Percentiles rank a stretch among this genome's conserved stretches.
Evolutionary conservation across 2,113 vertebrate genomes (phyloP).

Genomic region (Centropus bengalensis): DNA sequence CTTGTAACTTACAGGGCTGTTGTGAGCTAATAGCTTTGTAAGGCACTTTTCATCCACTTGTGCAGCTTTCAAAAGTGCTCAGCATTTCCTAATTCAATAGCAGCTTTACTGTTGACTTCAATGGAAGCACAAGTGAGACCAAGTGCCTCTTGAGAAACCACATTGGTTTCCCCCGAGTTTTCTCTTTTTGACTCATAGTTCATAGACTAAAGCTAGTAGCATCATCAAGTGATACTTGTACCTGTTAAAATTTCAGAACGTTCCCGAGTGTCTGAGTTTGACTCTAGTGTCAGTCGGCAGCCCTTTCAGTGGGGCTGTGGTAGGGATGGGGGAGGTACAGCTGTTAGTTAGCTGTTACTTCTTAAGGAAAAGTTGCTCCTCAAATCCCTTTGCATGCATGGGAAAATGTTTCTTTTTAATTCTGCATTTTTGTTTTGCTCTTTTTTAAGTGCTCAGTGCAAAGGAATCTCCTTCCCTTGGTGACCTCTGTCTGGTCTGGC

Average conservation of each 20-base stretch:
- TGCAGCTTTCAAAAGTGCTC: constrained; percentile 21
- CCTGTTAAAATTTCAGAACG: background rate
- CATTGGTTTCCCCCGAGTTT: background rate
- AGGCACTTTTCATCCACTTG: constrained; percentile 19
- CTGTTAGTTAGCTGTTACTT: background rate
- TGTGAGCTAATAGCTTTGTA: background rate
- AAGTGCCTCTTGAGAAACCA: constrained; percentile 21
- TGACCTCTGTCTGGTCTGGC: background rate
- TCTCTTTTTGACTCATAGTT: background rate
- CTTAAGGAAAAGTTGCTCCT: background rate
- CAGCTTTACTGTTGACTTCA: background rate
- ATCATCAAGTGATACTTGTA: background rate
- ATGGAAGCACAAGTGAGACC: background rate
- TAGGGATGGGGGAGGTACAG: background rate
- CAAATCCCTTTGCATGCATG: background rate
- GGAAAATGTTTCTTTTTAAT: background rate
- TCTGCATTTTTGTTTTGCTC: background rate
- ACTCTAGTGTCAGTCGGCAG: background rate
- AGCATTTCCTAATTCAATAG: background rate
- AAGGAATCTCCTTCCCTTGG: background rate
- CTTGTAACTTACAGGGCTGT: background rate
- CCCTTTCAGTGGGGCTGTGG: background rate
- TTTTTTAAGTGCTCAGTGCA: background rate
- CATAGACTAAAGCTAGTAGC: background rate
- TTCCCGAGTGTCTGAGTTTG: background rate